These are phyloP conservation scores for Chrysaora quinquecirrha DNA, from an alignment of 30 jellyfish, hydroid and myxozoan genomes.

Conservation along the genomic window DNA sequence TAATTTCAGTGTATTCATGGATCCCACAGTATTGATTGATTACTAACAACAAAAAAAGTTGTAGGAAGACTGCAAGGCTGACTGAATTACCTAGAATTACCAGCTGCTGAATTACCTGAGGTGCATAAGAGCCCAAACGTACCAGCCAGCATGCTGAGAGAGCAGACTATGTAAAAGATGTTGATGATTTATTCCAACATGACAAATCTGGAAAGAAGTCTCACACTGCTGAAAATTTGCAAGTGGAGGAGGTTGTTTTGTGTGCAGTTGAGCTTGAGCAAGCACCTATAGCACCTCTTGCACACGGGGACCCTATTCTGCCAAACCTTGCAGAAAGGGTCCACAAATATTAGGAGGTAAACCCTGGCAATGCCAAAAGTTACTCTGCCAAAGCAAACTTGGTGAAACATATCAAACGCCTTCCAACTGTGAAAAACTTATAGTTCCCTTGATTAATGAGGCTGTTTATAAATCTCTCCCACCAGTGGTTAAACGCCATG, in stretches of 20 bases:
- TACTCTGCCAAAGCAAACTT: not conserved
- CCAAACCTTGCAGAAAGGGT: slow-evolving; percentile 3
- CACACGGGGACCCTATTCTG: not conserved
- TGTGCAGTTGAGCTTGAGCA: not conserved
- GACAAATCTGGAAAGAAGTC: slow-evolving; percentile 2
- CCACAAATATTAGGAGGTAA: not conserved
- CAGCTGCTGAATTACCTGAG: no score
- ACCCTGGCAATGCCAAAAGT: not conserved
- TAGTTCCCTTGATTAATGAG: not conserved
- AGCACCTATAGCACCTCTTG: not conserved
- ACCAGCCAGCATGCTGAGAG: no score
- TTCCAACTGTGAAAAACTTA: not conserved
- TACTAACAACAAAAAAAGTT: no score
- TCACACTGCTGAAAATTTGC: not conserved
- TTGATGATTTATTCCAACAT: no score
- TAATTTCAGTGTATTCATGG: no score
- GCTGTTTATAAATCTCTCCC: not conserved
- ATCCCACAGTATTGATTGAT: no score
- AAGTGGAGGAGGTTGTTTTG: not conserved
- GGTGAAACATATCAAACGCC: not conserved
- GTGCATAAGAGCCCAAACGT: no score
- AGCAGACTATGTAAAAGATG: no score
- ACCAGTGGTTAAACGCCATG: not conserved
- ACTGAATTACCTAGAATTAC: no score
- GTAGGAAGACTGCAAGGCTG: no score